These are phyloP conservation scores for Cydia strobilella DNA, from an alignment of 1,140 invertebrate genomes.

Conservation along the genomic window DNA sequence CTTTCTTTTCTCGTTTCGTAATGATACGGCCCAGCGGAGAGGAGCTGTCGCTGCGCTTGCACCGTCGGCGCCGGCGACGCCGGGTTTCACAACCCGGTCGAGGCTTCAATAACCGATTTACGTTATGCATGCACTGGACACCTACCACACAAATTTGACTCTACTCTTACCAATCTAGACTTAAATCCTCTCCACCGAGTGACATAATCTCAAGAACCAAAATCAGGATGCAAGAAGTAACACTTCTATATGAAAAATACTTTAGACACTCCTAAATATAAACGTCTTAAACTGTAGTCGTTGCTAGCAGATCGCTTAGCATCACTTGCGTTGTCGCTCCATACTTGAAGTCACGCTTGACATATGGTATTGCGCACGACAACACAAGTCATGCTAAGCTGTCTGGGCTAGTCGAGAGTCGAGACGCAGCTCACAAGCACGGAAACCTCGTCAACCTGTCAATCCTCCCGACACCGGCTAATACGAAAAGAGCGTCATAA, in stretches of 20 bases:
- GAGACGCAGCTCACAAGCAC: conserved; percentile 17
- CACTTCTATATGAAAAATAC: no score
- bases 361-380: no score
- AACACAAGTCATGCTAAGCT: neutral
- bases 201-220: neutral
- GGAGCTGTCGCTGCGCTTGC: conserved; percentile 51
- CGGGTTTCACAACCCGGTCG: conserved; percentile 53
- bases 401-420: neutral
- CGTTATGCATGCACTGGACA: conserved; percentile 5
- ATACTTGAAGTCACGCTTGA: no score
- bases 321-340: no score
- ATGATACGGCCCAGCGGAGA: conserved; percentile 66
- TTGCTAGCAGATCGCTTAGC: neutral
- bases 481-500: conserved; percentile 2
- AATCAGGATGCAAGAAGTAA: neutral
- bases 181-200: no score
- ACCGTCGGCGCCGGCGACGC: conserved; percentile 43
- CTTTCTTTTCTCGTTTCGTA: conserved; percentile 78
- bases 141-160: neutral
- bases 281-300: neutral
- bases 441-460: conserved; percentile 11
- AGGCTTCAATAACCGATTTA: conserved; percentile 49
- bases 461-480: neutral
- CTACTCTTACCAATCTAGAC: neutral
- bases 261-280: no score